Evolutionary conservation across 2,113 vertebrate species (phyloP), one percentile per base, ranked within the genome.

Genomic region (Sylvietta virens): DNA sequence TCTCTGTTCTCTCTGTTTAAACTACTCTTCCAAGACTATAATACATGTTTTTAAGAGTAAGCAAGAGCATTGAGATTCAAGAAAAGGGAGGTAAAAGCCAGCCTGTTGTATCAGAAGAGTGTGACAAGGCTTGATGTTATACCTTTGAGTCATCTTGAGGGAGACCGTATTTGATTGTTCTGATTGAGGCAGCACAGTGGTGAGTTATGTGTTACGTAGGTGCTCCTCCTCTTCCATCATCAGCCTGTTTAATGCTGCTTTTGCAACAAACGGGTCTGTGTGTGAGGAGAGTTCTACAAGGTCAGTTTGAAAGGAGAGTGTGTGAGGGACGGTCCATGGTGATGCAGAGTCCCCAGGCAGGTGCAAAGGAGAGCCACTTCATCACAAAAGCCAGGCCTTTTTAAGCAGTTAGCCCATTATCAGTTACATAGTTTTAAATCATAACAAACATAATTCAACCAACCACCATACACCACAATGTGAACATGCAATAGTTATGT

Each of bases 201-300:
- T 1, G 2, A 11, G 5, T 65, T 67, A 20, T 19, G 6, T 6
- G 0, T 60, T 65, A 35, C 10, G 4, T 13, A 37, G 60, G 30
- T 60, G 37, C 51, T 79, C 14, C 22, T 74, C 30, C 18, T 60
- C 27, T 83, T 45, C 2, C 1, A 10, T 56, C 28, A 11, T 30
- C 33, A 40, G 11, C 26, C 20, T 57, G 9, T 56, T 48, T 40
- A 30, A n/a, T 91, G 40, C 69, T 71, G 20, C 40, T 48, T 71
- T 64, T 81, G 18, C 53, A 53, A 7, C 20, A 39, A 42, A 5
- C 1, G 2, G 24, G 33, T 79, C 37, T 3, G 4, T 13, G 10
- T 21, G 7, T 21, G 7, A 22, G 16, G 11, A 33, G 39, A 61
- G n/a, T 69, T 54, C 23, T 83, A 13, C 56, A 71, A 35, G 17